Percentiles rank a stretch among this genome's conserved stretches.
phyloP scores from a whole-genome alignment of 2,113 vertebrate genomes.

The Dascyllus trimaculatus region DNA sequence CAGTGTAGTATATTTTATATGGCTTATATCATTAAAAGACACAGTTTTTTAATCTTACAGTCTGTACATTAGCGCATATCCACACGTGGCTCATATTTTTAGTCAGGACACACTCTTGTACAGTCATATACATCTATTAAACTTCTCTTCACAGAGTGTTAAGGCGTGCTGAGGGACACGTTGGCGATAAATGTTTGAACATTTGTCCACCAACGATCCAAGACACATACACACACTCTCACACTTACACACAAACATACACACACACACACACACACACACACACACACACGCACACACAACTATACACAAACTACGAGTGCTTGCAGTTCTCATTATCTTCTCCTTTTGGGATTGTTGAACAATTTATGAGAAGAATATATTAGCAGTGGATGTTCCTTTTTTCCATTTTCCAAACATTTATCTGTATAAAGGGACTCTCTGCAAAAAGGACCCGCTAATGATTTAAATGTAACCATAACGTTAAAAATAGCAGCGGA shows the following conservation, averaged over 20 bases:
- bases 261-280: background rate
- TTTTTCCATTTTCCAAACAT: constrained; percentile 21
- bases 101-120: background rate
- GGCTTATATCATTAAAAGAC: background rate
- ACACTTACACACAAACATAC: no score
- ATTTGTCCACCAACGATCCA: background rate
- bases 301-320: background rate
- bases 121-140: background rate
- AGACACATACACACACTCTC: background rate
- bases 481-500: constrained; percentile 10
- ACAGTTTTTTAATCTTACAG: background rate
- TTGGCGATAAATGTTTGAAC: constrained; percentile 20
- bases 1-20: constrained; percentile 3
- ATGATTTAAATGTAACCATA: constrained; percentile 31
- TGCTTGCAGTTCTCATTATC: constrained; percentile 21
- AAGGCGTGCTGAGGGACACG: constrained; percentile 6
- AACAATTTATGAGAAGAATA: constrained; percentile 44
- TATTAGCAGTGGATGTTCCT: constrained; percentile 14
- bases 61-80: background rate
- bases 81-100: background rate
- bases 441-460: background rate
- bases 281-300: background rate
- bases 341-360: constrained; percentile 25
- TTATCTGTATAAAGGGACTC: constrained; percentile 8
- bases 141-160: background rate